phyloP scores from a whole-genome alignment of 2,797 vertebrate species.

The Squalus acanthias region DNA sequence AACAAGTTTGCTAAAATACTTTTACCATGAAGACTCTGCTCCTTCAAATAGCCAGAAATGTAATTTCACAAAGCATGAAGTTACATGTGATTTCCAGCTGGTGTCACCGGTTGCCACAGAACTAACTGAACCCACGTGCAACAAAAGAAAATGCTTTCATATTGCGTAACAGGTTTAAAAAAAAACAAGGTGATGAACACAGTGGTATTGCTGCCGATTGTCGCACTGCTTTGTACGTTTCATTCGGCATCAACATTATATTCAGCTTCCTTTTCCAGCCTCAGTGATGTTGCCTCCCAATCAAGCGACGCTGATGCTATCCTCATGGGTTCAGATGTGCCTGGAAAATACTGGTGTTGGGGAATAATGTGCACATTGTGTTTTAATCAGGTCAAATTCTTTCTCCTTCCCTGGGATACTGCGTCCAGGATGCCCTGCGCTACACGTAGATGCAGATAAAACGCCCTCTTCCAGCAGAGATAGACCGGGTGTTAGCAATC shows the following conservation, averaged over 20 bases:
- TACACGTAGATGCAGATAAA: neutral
- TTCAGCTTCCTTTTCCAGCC: neutral
- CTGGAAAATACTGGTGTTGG: neutral
- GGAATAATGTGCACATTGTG: neutral
- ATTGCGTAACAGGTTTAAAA: neutral
- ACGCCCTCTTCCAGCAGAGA: neutral
- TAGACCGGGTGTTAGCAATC: neutral
- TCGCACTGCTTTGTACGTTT: neutral
- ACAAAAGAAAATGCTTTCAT: neutral
- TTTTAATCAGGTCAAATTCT: neutral
- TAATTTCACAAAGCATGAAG: neutral
- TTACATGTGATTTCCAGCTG: neutral
- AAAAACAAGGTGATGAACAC: neutral
- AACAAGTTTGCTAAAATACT: neutral
- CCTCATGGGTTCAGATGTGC: neutral
- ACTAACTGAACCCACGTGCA: neutral
- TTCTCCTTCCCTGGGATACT: neutral
- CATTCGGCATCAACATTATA: neutral
- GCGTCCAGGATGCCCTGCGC: neutral
- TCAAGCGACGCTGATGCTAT: neutral
- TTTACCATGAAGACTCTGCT: neutral
- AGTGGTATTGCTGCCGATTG: neutral
- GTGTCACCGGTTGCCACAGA: neutral
- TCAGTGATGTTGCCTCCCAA: neutral
- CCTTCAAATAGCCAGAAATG: neutral